These are phyloP conservation scores for Lucilia cuprina DNA, from an alignment of 1,140 invertebrate genomes.

Conservation along the genomic window DNA sequence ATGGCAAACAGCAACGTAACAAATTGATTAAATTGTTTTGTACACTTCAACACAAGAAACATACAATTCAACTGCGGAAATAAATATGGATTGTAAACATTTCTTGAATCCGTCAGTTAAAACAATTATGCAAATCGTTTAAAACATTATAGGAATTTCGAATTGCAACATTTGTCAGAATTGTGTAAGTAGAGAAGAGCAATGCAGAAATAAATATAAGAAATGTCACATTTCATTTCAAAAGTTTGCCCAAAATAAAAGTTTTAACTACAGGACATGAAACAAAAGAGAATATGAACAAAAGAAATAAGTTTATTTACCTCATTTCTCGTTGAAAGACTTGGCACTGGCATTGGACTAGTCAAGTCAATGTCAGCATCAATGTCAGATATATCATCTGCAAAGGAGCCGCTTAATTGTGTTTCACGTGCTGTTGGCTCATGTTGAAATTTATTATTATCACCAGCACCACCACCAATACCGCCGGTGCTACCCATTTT, in stretches of 20 bases:
- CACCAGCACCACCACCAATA: slow-evolving; percentile 34
- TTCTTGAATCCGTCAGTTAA: background rate
- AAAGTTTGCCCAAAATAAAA: no score
- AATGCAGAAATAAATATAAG: no score
- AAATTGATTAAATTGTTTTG: background rate
- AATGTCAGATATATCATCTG: slow-evolving; percentile 75
- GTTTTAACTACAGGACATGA: background rate
- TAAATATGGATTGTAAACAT: background rate
- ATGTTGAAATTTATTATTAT: slow-evolving; percentile 65
- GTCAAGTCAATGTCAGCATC: slow-evolving; percentile 76
- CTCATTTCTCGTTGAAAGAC: slow-evolving; percentile 50
- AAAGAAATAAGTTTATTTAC: slow-evolving; percentile 41
- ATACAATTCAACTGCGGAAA: background rate
- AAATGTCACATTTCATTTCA: no score
- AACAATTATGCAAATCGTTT: background rate
- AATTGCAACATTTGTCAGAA: background rate
- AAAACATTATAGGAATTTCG: background rate
- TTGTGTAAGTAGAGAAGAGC: background rate
- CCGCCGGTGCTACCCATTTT: slow-evolving; percentile 22
- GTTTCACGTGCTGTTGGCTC: slow-evolving; percentile 66
- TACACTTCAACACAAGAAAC: background rate
- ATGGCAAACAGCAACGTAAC: background rate
- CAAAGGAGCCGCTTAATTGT: slow-evolving; percentile 73
- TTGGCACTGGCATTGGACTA: slow-evolving; percentile 67
- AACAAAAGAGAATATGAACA: background rate